Evolutionary conservation across 1,140 invertebrate genomes (phyloP), one percentile per base, ranked within the genome.

Genomic region (Adelges cooleyi): DNA sequence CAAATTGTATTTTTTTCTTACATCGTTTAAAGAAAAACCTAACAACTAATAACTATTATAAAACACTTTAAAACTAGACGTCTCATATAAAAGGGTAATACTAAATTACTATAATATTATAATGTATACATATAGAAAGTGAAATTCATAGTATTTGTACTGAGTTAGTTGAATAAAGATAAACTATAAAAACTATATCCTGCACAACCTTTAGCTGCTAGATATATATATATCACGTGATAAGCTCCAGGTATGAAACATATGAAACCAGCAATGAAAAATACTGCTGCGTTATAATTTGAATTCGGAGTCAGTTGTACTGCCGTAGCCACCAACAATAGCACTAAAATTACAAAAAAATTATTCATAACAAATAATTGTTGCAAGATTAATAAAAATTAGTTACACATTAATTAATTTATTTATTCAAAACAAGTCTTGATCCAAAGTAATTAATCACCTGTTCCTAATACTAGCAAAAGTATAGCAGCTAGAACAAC

Each of bases 131-230:
- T n/a, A n/a, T n/a, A n/a, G n/a, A n/a, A n/a, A n/a, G n/a, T n/a
- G n/a, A n/a, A n/a, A n/a, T n/a, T n/a, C n/a, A n/a, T n/a, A n/a
- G n/a, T n/a, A n/a, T n/a, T n/a, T n/a, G n/a, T n/a, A n/a, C n/a
- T n/a, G n/a, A n/a, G n/a, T 82, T 78, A 89, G 72, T 87, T 89
- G 71, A 90, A 89, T 44, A 89, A 75, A 13, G 87, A 87, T 65
- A 90, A 77, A 75, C 89, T 86, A 74, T 89, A 87, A 72, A 90
- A 90, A 71, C 88, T 85, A 73, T 87, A 90, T 67, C 87, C 87
- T 71, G 84, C 76, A 71, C 82, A 82, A 46, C 87, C 87, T 71
- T 84, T 83, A n/a, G 87, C 86, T 11, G 87, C 87, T 65, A 87
- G 77, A 78, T 87, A 89, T 69, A 89, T 86, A 73, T 89, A 90